Evolutionary conservation across 2,797 vertebrate genomes (phyloP), one percentile per base, ranked within the genome.

Genomic region (Gymnodraco acuticeps): DNA sequence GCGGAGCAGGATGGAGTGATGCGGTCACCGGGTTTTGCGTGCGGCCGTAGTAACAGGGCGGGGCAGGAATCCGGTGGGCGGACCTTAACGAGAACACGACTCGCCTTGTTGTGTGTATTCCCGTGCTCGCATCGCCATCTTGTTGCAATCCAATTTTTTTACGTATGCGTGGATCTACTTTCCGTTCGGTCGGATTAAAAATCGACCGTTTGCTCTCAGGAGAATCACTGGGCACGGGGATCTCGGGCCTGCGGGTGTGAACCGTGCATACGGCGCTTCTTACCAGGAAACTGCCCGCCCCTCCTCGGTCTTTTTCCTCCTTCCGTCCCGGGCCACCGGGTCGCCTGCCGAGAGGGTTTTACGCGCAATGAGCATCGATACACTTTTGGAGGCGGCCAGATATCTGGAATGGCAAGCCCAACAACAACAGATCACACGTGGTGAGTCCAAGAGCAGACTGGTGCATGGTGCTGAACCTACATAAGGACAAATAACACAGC

Each of bases 391-490:
- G 93, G 97, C 97, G 92, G 97, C 97, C 95, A 95, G 97, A 91
- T 99, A 96, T 91, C 94, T 98, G 95, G 97, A 99, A 96, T 98
- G 96, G 97, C 97, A 98, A 93, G 96, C 96, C 92, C 96, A 98
- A 96, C 96, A 98, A 93, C 97, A 98, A 95, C 97, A 97, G 94
- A 96, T 92, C 93, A 94, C 95, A 97, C 97, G 96, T 96, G 97
- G 97, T 98, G 89, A 98, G 97, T 79, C 61, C 53, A 88, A 79
- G 48, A 5, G 60, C 88, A 54, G 76, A 33, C 66, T 27, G 72
- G 17, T n/a, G 74, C 77, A 64, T 38, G 38, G 33, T 9, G 53
- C 73, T 15, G 50, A 59, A 43, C 41, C 10, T 27, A 52, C 64
- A 23, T 73, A 61, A 74, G 75, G 52, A 45, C 43, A 13, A 9